phyloP scores from a whole-genome alignment of 2,888 invertebrate genomes.

The Suillia variegata region DNA sequence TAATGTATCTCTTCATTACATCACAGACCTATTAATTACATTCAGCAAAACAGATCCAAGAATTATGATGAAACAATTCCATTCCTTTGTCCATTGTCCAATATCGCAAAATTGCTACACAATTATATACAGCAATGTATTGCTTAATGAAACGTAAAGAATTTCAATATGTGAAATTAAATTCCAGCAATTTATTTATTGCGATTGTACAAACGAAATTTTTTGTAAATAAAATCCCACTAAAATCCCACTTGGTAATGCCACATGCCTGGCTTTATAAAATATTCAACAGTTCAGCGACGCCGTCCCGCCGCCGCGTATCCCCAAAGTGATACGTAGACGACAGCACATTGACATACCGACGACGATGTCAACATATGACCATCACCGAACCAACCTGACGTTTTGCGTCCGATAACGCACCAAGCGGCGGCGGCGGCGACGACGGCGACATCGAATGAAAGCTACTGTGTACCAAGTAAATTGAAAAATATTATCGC shows the following conservation, averaged over 20 bases:
- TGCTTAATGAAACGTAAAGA: neutral
- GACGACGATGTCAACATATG: neutral
- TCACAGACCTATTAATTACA: too few relatives aligned
- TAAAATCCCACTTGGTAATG: neutral
- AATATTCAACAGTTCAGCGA: neutral
- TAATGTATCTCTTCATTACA: too few relatives aligned
- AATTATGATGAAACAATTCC: too few relatives aligned
- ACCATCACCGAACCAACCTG: neutral
- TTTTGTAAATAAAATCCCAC: too few relatives aligned
- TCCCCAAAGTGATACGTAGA: neutral
- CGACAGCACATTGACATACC: neutral
- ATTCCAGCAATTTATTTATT: neutral
- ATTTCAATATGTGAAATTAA: neutral
- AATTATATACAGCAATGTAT: too few relatives aligned
- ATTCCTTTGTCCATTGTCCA: too few relatives aligned
- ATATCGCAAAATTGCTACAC: too few relatives aligned
- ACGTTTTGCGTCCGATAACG: too few relatives aligned
- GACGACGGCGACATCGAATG: neutral
- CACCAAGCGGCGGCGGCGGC: neutral
- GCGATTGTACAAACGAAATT: conserved; percentile 2
- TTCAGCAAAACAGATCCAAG: too few relatives aligned
- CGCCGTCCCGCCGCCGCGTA: neutral
- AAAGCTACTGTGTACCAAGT: neutral
- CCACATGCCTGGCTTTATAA: neutral
- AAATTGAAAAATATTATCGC: conserved; percentile 25